Evolutionary conservation across 2,797 vertebrate species (phyloP).

Genomic region (Brotula barbata): DNA sequence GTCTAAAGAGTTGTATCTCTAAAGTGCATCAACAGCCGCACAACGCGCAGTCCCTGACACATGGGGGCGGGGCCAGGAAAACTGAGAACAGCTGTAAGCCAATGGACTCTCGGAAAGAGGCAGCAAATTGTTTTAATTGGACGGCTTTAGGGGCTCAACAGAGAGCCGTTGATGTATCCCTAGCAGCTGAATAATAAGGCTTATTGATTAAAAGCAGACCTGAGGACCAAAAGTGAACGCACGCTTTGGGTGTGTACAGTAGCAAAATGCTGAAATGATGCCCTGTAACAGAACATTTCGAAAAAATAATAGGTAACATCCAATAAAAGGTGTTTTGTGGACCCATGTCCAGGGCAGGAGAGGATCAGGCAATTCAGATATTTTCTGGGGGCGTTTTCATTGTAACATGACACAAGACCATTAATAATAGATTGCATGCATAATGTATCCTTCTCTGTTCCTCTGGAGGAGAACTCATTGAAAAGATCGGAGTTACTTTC

Average conservation of each 20-base stretch:
- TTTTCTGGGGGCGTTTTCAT: constrained; percentile 65
- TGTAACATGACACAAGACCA: constrained; percentile 79
- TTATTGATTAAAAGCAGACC: constrained; percentile 15
- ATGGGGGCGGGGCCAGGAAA: constrained; percentile 61
- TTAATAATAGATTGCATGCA: constrained; percentile 82
- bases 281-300: neutral
- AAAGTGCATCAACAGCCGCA: constrained; percentile 54
- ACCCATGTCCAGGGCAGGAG: constrained; percentile 29
- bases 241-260: neutral
- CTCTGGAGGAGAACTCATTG: constrained; percentile 58
- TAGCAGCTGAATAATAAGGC: neutral
- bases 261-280: neutral
- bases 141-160: constrained; percentile 36
- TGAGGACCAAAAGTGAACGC: no score
- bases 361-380: constrained; percentile 41
- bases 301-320: constrained; percentile 12
- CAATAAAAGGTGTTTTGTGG: constrained; percentile 18
- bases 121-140: constrained; percentile 59
- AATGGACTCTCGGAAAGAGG: constrained; percentile 54
- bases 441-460: constrained; percentile 75
- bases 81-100: constrained; percentile 54
- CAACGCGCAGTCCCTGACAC: constrained; percentile 59
- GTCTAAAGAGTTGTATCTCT: constrained; percentile 54
- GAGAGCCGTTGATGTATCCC: constrained; percentile 21
- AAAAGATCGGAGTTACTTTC: constrained; percentile 68